Evolutionary conservation across 2,113 vertebrate genomes (phyloP).

Genomic region (Nesoenas mayeri): DNA sequence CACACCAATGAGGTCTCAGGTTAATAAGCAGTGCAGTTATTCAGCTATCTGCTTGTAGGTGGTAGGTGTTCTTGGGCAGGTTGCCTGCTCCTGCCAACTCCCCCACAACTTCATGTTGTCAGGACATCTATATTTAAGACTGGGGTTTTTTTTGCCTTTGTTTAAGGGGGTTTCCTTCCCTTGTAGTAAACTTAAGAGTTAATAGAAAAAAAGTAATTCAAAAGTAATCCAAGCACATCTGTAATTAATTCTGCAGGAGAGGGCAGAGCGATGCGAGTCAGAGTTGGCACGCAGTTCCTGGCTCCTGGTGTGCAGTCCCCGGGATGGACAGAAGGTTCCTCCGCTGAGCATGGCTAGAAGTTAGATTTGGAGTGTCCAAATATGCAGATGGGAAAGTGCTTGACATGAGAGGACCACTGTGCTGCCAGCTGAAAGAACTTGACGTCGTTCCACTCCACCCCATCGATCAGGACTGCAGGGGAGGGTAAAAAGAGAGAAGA

Average conservation of each 20-base stretch:
- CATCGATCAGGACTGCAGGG: constrained; percentile 89
- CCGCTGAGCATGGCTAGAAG: constrained; percentile 74
- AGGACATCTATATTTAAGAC: constrained; percentile 68
- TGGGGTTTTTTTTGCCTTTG: constrained; percentile 37
- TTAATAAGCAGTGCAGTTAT: constrained; percentile 74
- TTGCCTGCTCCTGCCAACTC: constrained; percentile 43
- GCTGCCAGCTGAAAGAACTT: constrained; percentile 99
- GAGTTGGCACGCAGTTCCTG: constrained; percentile 65
- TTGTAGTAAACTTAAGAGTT: constrained; percentile 73
- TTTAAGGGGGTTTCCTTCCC: constrained; percentile 68
- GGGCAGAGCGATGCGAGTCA: constrained; percentile 9
- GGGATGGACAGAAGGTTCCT: background rate
- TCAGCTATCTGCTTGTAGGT: constrained; percentile 39
- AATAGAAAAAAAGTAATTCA: constrained; percentile 66
- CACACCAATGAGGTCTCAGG: constrained; percentile 55
- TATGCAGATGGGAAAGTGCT: constrained; percentile 96
- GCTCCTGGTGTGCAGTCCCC: constrained; percentile 57
- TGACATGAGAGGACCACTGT: constrained; percentile 98
- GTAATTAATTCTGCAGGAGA: constrained; percentile 67
- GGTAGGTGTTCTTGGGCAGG: constrained; percentile 46
- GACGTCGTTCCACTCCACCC: constrained; percentile 96
- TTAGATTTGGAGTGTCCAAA: constrained; percentile 92
- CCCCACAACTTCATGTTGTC: constrained; percentile 22
- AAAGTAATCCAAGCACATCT: constrained; percentile 68
- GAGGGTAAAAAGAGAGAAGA: background rate